Conservation (phyloP, 2,113 vertebrate species). For the Hippopotamus amphibius region DNA sequence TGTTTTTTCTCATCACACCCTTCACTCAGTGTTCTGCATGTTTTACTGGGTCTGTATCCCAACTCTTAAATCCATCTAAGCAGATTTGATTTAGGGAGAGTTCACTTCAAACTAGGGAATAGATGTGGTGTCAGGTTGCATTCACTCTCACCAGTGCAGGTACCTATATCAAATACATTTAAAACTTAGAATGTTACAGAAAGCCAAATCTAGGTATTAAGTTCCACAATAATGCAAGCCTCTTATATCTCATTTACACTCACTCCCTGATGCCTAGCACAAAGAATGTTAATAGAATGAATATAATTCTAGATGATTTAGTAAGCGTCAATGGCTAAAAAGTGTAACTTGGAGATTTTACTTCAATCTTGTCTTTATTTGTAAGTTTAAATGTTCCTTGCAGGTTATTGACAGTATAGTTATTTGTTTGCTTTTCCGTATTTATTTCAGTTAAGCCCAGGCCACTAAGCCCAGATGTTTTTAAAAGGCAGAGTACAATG, state of each 20-base stretch:
- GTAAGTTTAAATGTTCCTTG: neutral
- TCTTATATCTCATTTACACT: neutral
- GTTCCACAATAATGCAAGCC: neutral
- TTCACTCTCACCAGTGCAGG: neutral
- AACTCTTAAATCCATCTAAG: neutral
- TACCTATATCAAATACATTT: neutral
- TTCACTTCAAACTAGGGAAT: neutral
- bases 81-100: neutral
- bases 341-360: neutral
- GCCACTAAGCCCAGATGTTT: slow-evolving; percentile 1
- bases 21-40: neutral
- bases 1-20: neutral
- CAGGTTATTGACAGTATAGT: neutral
- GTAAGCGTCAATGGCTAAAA: neutral
- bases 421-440: neutral
- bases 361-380: neutral
- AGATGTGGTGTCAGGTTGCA: neutral
- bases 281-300: neutral
- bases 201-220: neutral
- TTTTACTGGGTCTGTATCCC: neutral
- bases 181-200: neutral
- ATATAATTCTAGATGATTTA: neutral
- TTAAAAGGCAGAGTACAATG: neutral
- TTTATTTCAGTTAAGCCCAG: slow-evolving; percentile 44
- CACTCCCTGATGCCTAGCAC: neutral